These are phyloP conservation scores for Stegodyphus mimosarum DNA, from an alignment of 1,140 invertebrate genomes.

Conservation along the genomic window DNA sequence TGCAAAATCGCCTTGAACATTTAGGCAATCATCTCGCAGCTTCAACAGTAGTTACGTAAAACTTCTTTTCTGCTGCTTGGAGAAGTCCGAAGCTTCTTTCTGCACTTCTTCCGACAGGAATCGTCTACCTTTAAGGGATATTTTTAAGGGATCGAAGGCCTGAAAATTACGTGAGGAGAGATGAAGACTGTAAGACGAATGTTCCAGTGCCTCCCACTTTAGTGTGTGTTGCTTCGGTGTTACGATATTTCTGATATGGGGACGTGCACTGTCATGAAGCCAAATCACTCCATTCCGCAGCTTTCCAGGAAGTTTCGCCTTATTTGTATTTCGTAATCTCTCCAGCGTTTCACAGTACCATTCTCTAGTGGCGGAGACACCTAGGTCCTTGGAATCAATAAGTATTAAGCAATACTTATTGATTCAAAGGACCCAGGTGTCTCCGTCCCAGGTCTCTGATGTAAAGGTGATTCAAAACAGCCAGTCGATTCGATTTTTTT, in stretches of 20 bases:
- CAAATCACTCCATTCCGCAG: background rate
- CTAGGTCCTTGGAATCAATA: background rate
- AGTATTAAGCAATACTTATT: too few species aligned
- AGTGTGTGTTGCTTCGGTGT: background rate
- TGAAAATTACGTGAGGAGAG: background rate
- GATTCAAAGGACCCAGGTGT: too few species aligned
- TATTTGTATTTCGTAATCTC: background rate
- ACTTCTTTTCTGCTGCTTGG: background rate
- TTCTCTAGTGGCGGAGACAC: background rate
- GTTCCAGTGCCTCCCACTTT: background rate
- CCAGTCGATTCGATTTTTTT: too few species aligned
- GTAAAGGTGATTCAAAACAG: too few species aligned
- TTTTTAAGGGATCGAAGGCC: background rate
- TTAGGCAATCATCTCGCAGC: background rate
- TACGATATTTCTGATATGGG: background rate
- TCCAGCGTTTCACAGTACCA: background rate
- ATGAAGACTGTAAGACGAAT: background rate
- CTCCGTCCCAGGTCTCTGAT: too few species aligned
- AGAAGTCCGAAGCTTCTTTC: background rate
- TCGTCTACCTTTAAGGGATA: background rate
- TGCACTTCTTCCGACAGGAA: background rate
- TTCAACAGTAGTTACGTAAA: background rate
- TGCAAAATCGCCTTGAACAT: background rate
- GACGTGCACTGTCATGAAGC: background rate
- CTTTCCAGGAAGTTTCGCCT: background rate